Conservation (phyloP, 2,888 invertebrate species). For the Caenorhabditis becei region DNA sequence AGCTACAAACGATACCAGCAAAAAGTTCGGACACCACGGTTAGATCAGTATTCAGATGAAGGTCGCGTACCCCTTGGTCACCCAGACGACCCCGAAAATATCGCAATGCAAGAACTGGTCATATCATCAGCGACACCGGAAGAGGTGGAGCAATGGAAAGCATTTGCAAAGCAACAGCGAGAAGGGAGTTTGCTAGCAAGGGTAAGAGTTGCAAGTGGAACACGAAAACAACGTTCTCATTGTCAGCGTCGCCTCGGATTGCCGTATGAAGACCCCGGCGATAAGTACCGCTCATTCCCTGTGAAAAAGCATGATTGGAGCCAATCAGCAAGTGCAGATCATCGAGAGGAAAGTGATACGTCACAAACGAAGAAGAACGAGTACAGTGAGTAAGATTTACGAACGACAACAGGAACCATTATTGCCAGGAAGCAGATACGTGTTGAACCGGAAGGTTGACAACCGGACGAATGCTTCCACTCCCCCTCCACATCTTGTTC, state of each 20-base stretch:
- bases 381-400: slow-evolving; percentile 9
- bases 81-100: slow-evolving; percentile 12
- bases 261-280: background rate
- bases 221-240: background rate
- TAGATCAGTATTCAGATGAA: slow-evolving; percentile 34
- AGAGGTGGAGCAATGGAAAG: slow-evolving; percentile 19
- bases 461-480: background rate
- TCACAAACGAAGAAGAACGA: slow-evolving; percentile 19
- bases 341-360: slow-evolving; percentile 20
- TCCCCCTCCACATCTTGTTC: background rate
- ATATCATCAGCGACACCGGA: slow-evolving; percentile 9
- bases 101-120: background rate
- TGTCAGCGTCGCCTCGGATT: slow-evolving; percentile 4
- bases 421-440: slow-evolving; percentile 29
- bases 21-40: background rate
- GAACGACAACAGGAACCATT: background rate
- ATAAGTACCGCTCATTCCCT: slow-evolving; percentile 13
- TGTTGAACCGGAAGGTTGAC: slow-evolving; percentile 19
- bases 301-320: slow-evolving; percentile 1
- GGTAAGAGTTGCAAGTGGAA: background rate
- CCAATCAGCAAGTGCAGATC: background rate
- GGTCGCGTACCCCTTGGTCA: slow-evolving; percentile 22
- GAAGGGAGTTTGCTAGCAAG: slow-evolving; percentile 12
- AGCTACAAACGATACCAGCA: slow-evolving; percentile 16
- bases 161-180: slow-evolving; percentile 1